Evolutionary conservation across 2,797 vertebrate species (phyloP).

Genomic region (Ptychobarbus kaznakovi): DNA sequence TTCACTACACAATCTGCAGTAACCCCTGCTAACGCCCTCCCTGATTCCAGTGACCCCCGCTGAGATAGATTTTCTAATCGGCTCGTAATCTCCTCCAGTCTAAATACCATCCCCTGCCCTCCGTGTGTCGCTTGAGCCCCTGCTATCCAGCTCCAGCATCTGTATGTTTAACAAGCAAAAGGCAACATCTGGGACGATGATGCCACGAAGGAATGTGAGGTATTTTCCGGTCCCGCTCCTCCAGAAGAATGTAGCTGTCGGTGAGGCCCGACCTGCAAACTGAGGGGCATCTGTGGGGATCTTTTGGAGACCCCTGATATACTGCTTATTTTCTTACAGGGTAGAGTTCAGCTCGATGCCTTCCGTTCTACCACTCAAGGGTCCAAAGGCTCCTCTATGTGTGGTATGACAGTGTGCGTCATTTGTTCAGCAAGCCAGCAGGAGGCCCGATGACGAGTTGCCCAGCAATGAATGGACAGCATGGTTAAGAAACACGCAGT

Average conservation of each 20-base stretch:
- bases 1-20: slow-evolving; percentile 10
- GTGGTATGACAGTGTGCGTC: slow-evolving; percentile 18
- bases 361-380: slow-evolving; percentile 41
- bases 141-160: slow-evolving; percentile 67
- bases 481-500: slow-evolving; percentile 12
- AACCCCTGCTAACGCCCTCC: neutral
- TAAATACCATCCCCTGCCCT: slow-evolving; percentile 35
- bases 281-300: slow-evolving; percentile 28
- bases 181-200: slow-evolving; percentile 69
- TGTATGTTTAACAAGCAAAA: slow-evolving; percentile 63
- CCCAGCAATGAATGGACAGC: neutral
- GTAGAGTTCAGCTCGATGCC: slow-evolving; percentile 4
- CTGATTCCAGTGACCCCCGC: slow-evolving; percentile 44
- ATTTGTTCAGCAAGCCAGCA: slow-evolving; percentile 28
- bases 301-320: slow-evolving; percentile 51
- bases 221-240: slow-evolving; percentile 67
- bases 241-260: slow-evolving; percentile 27
- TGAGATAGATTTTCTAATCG: slow-evolving; percentile 36
- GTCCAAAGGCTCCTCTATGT: slow-evolving; percentile 34
- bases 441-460: slow-evolving; percentile 6
- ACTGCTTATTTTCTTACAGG: slow-evolving; percentile 38
- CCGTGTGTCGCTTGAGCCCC: slow-evolving; percentile 20
- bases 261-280: slow-evolving; percentile 12
- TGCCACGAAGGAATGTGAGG: slow-evolving; percentile 76
- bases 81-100: neutral